Evolutionary conservation across 2,113 vertebrate genomes (phyloP).

Genomic region (Amphiprion ocellaris): DNA sequence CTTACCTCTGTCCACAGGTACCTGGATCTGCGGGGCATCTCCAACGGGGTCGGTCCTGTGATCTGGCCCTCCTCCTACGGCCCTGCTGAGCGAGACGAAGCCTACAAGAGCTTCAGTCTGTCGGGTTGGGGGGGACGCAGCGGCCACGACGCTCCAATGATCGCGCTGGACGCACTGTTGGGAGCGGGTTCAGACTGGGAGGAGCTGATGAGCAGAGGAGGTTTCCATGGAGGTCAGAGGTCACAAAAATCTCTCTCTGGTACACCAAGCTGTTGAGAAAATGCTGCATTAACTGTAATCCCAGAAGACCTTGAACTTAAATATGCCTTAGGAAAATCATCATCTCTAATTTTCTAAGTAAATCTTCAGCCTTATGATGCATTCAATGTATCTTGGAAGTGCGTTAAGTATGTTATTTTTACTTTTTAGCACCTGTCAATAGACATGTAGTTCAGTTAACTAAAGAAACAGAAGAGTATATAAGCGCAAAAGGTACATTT

Average conservation of each 20-base stretch:
- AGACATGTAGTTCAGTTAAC: too few species aligned
- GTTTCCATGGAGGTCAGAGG: constrained; percentile 87
- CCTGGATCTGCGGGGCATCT: constrained; percentile 82
- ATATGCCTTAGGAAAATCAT: not conserved
- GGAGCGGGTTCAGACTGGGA: constrained; percentile 82
- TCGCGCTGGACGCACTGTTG: constrained; percentile 87
- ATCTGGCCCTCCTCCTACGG: constrained; percentile 76
- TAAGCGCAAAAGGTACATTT: too few species aligned
- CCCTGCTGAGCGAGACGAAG: constrained; percentile 83
- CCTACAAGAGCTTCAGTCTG: constrained; percentile 85
- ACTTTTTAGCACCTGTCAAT: too few species aligned
- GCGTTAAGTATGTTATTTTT: too few species aligned
- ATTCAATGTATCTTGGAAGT: too few species aligned
- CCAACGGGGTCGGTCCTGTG: constrained; percentile 75
- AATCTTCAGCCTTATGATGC: too few species aligned
- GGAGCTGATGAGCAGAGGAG: constrained; percentile 84
- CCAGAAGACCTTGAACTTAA: not conserved
- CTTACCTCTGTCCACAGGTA: constrained; percentile 79
- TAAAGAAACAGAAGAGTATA: too few species aligned
- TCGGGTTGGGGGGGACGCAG: constrained; percentile 87
- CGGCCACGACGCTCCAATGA: constrained; percentile 90
- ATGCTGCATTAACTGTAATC: not conserved
- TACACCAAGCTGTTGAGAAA: too few species aligned
- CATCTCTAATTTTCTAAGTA: too few species aligned
- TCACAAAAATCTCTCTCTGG: not conserved